Conservation (phyloP, 2,113 vertebrate species). For the Herpailurus yagouaroundi region DNA sequence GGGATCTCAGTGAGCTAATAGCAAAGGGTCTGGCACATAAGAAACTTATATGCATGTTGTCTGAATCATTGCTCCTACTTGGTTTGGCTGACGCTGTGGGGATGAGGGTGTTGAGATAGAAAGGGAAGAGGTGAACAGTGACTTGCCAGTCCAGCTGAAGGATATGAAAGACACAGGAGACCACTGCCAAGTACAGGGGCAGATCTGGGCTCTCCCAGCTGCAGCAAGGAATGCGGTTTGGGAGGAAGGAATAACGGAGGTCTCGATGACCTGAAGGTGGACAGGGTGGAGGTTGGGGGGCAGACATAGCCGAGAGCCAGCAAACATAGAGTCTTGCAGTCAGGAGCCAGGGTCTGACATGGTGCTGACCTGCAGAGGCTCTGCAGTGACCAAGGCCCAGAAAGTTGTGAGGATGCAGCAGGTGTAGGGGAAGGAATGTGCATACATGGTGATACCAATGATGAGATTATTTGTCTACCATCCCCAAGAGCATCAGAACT, state of each 20-base stretch:
- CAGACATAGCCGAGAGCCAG: background rate
- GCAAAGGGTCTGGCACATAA: background rate
- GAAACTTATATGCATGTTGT: accelerated
- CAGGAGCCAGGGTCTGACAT: background rate
- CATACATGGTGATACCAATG: background rate
- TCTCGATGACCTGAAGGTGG: background rate
- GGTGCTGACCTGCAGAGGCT: background rate
- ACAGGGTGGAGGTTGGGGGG: background rate
- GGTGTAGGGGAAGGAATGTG: background rate
- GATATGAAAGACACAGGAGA: background rate
- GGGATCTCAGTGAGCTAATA: background rate
- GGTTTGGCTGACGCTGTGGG: background rate
- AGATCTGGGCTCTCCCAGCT: background rate
- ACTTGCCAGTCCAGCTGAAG: background rate
- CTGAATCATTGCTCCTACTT: background rate
- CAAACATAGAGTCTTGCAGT: background rate
- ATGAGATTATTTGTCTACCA: background rate
- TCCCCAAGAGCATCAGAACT: background rate
- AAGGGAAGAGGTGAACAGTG: background rate
- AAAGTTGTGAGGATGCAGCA: background rate
- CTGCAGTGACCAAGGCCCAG: background rate
- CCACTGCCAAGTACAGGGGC: background rate
- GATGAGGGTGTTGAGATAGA: background rate
- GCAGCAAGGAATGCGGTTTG: background rate
- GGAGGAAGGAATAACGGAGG: background rate